Conservation (phyloP, 2,888 invertebrate species). For the Drosophila dives region DNA sequence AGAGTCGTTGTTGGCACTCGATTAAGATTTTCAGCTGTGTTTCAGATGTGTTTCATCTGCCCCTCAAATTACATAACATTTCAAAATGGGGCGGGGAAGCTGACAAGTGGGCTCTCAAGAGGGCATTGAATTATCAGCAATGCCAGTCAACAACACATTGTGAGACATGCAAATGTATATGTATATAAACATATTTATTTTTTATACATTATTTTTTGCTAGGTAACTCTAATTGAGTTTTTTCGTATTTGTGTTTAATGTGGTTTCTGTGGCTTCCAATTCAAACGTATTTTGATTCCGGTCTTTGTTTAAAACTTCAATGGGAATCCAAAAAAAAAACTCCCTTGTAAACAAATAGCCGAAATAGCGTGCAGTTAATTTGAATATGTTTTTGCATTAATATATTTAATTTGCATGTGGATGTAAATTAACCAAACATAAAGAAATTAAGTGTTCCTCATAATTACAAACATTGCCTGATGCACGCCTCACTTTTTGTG, state of each 20-base stretch:
- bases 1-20: slow-evolving; percentile 41
- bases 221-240: slow-evolving; percentile 7
- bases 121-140: slow-evolving; percentile 24
- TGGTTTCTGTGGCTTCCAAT: background rate
- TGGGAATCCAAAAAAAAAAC: background rate
- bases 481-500: background rate
- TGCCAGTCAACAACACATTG: slow-evolving; percentile 7
- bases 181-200: background rate
- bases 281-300: slow-evolving; percentile 5
- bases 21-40: slow-evolving; percentile 22
- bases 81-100: background rate
- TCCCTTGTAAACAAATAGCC: background rate
- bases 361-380: slow-evolving; percentile 2
- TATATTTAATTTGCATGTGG: background rate
- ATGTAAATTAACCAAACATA: background rate
- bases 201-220: background rate
- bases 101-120: slow-evolving; percentile 12
- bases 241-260: background rate
- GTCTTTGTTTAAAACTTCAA: slow-evolving; percentile 2
- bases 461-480: background rate
- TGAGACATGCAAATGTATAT: background rate
- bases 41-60: slow-evolving; percentile 39
- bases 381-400: background rate
- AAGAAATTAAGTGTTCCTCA: background rate
- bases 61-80: slow-evolving; percentile 33